Percentiles rank a stretch among this genome's conserved stretches.
Conservation (phyloP, 2,888 invertebrate species). For the Cyclophora albipunctata region DNA sequence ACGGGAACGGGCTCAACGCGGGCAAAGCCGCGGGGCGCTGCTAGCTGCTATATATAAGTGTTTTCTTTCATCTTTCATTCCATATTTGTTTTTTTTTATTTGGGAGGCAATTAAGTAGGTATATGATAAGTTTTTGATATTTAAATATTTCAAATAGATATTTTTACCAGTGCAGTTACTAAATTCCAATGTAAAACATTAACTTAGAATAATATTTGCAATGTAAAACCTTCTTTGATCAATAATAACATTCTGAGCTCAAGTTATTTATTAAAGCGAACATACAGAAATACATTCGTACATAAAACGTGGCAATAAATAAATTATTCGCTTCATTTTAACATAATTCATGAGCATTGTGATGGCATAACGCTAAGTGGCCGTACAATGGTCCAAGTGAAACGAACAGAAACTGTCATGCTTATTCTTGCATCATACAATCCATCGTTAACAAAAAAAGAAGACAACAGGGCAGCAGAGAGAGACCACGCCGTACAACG, state of each 20-base stretch:
- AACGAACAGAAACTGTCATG: conserved; percentile 42
- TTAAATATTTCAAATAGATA: no score
- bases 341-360: conserved; percentile 31
- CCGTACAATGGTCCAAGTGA: conserved; percentile 37
- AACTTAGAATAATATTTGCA: no score
- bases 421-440: conserved; percentile 43
- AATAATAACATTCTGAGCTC: conserved; percentile 4
- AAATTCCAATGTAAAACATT: no score
- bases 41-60: no score
- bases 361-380: conserved; percentile 39
- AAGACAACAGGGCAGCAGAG: conserved; percentile 44
- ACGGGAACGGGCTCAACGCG: no score
- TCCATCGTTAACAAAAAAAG: conserved; percentile 45
- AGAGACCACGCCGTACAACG: conserved; percentile 53
- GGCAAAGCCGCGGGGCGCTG: no score
- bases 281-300: conserved; percentile 18
- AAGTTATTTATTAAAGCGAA: conserved; percentile 11
- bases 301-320: conserved; percentile 22
- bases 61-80: no score
- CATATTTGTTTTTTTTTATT: no score
- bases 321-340: conserved; percentile 32
- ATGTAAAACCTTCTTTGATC: background rate
- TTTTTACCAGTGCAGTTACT: no score
- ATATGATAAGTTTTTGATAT: no score
- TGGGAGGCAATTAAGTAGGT: no score